phyloP scores from a whole-genome alignment of 2,888 invertebrate species.

The Molorchus minor region DNA sequence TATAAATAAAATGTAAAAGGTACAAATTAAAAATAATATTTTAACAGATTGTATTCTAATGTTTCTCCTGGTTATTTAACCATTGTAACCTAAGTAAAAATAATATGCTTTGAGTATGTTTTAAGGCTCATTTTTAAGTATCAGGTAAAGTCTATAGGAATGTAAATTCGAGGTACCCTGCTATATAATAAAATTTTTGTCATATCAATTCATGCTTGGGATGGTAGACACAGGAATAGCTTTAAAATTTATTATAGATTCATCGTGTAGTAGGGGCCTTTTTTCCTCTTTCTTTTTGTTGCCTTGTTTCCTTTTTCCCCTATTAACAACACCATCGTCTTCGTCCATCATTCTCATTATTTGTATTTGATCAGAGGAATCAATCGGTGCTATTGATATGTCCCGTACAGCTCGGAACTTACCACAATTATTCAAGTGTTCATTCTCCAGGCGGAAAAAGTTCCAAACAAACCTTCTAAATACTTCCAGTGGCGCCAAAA shows the following conservation, averaged over 20 bases:
- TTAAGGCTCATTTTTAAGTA: too few species aligned
- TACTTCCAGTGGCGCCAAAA: slow-evolving; percentile 74
- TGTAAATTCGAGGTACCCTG: not conserved
- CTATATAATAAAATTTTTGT: not conserved
- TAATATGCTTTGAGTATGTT: too few species aligned
- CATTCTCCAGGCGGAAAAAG: slow-evolving; percentile 88
- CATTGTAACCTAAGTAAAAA: too few species aligned
- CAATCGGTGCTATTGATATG: slow-evolving; percentile 81
- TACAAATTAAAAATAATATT: too few species aligned
- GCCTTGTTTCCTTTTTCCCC: slow-evolving; percentile 54
- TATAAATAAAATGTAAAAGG: too few species aligned
- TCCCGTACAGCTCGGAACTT: slow-evolving; percentile 88
- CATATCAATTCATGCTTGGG: slow-evolving; percentile 42
- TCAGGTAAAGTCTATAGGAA: too few species aligned
- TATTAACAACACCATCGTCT: slow-evolving; percentile 72
- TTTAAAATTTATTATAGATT: slow-evolving; percentile 55
- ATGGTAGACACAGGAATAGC: slow-evolving; percentile 53
- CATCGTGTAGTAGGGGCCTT: slow-evolving; percentile 61
- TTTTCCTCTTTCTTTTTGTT: slow-evolving; percentile 62
- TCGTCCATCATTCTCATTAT: slow-evolving; percentile 82
- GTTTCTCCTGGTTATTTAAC: too few species aligned
- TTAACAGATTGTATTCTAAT: too few species aligned
- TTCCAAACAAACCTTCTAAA: slow-evolving; percentile 84
- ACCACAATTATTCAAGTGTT: slow-evolving; percentile 90
- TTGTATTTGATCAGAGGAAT: slow-evolving; percentile 77